These are phyloP conservation scores for Opisthograptis luteolata DNA, from an alignment of 2,888 invertebrate species.

Conservation along the genomic window DNA sequence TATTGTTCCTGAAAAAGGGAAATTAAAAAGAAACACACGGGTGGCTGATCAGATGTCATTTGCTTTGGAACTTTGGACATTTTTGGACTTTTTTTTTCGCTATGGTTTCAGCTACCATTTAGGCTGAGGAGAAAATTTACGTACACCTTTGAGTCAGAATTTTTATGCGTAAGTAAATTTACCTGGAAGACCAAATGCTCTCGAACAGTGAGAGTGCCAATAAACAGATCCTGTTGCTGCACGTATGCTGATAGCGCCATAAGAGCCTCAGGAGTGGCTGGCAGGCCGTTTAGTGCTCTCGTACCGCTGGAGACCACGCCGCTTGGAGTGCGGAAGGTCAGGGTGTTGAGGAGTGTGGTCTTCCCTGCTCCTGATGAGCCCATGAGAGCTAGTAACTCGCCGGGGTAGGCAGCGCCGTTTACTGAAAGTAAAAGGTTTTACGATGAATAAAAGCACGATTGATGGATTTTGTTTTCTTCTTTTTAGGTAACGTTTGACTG, in stretches of 20 bases:
- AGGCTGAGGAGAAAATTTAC: too few species aligned
- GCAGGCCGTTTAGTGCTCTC: conserved; percentile 89
- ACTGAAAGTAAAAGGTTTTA: conserved; percentile 74
- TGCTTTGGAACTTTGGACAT: too few species aligned
- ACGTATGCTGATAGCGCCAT: conserved; percentile 94
- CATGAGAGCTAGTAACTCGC: conserved; percentile 94
- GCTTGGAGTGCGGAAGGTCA: conserved; percentile 91
- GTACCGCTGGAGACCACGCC: conserved; percentile 87
- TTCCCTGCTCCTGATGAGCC: conserved; percentile 97
- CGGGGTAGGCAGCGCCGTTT: conserved; percentile 92
- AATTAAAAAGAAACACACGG: too few species aligned
- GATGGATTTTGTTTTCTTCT: too few species aligned
- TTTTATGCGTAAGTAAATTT: too few species aligned
- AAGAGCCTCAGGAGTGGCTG: conserved; percentile 88
- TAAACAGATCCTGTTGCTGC: conserved; percentile 97
- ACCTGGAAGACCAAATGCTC: conserved; percentile 96
- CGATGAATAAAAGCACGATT: not conserved
- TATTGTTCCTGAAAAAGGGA: too few species aligned
- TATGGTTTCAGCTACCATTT: too few species aligned
- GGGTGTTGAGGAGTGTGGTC: conserved; percentile 95
- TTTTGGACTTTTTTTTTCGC: too few species aligned
- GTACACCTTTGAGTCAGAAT: too few species aligned
- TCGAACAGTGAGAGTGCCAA: conserved; percentile 93
- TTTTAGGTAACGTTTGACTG: too few species aligned
- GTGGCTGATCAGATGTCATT: too few species aligned